These are phyloP conservation scores for Solenodon paradoxus DNA, from an alignment of 2,113 vertebrate species.

Conservation along the genomic window DNA sequence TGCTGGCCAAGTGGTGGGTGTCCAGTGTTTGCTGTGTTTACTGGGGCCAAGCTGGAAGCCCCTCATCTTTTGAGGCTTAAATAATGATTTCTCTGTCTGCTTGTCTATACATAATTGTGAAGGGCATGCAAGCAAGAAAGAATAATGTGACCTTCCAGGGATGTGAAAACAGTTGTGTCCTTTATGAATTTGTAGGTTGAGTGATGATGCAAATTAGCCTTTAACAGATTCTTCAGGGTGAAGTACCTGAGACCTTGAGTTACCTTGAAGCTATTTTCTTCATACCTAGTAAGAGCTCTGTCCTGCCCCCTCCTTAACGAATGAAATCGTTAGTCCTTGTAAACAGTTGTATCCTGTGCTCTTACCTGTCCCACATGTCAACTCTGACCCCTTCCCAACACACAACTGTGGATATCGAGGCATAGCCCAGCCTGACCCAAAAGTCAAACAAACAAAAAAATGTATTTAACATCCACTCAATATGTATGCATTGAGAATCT, in stretches of 20 bases:
- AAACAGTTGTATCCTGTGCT: not conserved
- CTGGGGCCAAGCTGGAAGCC: not conserved
- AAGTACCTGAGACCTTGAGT: constrained; percentile 42
- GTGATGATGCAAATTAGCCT: constrained; percentile 57
- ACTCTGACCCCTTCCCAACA: not conserved
- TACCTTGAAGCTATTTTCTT: constrained; percentile 46
- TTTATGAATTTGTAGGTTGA: constrained; percentile 60
- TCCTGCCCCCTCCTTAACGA: constrained; percentile 39
- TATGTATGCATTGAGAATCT: not conserved
- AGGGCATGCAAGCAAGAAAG: constrained; percentile 51
- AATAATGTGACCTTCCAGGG: constrained; percentile 50
- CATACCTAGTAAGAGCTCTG: not conserved
- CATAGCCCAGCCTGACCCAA: not conserved
- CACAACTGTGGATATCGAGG: not conserved
- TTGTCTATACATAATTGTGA: not conserved
- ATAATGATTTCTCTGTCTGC: constrained; percentile 42
- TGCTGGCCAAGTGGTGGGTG: not conserved
- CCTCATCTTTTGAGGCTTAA: not conserved
- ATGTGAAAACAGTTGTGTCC: constrained; percentile 53
- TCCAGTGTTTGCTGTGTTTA: not conserved
- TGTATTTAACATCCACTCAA: not conserved
- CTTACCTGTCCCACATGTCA: not conserved
- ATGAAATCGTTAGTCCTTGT: constrained; percentile 14
- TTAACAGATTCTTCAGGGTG: constrained; percentile 53
- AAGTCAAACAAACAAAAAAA: not conserved